phyloP scores from a whole-genome alignment of 2,797 vertebrate genomes.

The Paramormyrops hopkinsi region DNA sequence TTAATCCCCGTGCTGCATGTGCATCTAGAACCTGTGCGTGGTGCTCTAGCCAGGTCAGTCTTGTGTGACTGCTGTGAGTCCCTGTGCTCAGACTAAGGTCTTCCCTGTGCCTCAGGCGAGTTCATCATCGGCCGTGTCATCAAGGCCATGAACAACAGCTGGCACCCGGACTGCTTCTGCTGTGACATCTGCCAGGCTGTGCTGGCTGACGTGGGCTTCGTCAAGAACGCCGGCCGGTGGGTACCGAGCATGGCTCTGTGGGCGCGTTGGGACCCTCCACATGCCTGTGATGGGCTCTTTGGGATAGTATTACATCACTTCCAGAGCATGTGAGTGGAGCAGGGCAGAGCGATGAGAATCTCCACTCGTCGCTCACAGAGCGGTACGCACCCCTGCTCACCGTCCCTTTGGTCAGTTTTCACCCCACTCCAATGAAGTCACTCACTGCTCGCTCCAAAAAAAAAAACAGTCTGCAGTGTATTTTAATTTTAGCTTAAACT shows the following conservation, averaged over 20 bases:
- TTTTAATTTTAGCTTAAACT: neutral
- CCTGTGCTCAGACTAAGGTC: neutral
- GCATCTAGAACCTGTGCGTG: neutral
- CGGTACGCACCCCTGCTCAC: neutral
- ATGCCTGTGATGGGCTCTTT: neutral
- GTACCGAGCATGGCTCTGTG: constrained; percentile 13
- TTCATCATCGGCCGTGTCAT: constrained; percentile 98
- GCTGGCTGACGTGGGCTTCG: constrained; percentile 93
- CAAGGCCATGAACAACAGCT: constrained; percentile 99
- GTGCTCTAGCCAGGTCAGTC: neutral
- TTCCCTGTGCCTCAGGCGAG: constrained; percentile 66
- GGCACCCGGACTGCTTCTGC: constrained; percentile 97
- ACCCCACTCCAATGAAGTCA: neutral
- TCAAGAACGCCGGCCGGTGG: constrained; percentile 97
- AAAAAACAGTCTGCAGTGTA: neutral
- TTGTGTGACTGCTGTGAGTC: neutral
- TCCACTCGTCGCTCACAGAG: neutral
- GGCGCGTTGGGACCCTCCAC: neutral
- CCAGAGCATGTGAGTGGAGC: neutral
- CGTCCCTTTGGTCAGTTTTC: neutral
- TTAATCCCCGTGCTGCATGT: neutral
- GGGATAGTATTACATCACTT: neutral
- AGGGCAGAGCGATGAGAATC: neutral
- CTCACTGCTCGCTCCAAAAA: neutral
- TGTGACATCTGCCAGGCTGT: constrained; percentile 90